phyloP scores from a whole-genome alignment of 2,888 invertebrate genomes.

The Agapetus fuscipes region DNA sequence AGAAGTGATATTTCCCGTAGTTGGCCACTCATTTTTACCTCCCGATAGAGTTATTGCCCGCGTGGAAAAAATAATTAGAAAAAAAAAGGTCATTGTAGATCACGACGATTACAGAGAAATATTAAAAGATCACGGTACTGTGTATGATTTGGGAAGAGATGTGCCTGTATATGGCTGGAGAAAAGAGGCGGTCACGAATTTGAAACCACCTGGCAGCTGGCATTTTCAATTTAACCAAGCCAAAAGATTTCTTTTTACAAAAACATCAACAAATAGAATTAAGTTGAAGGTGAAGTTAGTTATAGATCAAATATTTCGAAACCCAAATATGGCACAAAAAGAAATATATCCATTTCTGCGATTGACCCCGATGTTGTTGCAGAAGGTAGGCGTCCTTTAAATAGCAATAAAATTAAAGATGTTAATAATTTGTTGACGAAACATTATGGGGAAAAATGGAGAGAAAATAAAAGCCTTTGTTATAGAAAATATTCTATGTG shows the following conservation, averaged over 20 bases:
- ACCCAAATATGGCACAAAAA: slow-evolving; percentile 6
- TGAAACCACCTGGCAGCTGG: slow-evolving; percentile 10
- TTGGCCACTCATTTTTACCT: slow-evolving; percentile 23
- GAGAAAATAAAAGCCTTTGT: slow-evolving; percentile 2
- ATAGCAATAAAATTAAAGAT: slow-evolving; percentile 8
- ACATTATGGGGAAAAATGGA: slow-evolving; percentile 9
- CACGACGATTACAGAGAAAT: slow-evolving; percentile 2
- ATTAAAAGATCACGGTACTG: not conserved
- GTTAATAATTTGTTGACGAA: slow-evolving; percentile 3
- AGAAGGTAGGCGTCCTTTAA: slow-evolving; percentile 1
- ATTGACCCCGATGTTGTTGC: slow-evolving; percentile 3
- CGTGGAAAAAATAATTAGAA: slow-evolving; percentile 22
- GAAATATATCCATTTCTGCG: slow-evolving; percentile 1
- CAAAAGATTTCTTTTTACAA: slow-evolving; percentile 5
- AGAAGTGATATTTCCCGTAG: slow-evolving; percentile 23
- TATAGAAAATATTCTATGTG: too few species aligned
- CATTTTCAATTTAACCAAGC: slow-evolving; percentile 6
- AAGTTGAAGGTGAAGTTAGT: slow-evolving; percentile 4
- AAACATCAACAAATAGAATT: slow-evolving; percentile 1
- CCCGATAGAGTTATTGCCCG: slow-evolving; percentile 17
- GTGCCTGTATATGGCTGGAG: slow-evolving; percentile 5
- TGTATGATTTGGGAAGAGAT: slow-evolving; percentile 2
- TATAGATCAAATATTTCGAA: slow-evolving; percentile 2
- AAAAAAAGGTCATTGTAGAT: slow-evolving; percentile 8
- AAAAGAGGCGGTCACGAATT: slow-evolving; percentile 3